Evolutionary conservation across 1,140 invertebrate species (phyloP), one percentile per base, ranked within the genome.

Genomic region (Musca vetustissima): DNA sequence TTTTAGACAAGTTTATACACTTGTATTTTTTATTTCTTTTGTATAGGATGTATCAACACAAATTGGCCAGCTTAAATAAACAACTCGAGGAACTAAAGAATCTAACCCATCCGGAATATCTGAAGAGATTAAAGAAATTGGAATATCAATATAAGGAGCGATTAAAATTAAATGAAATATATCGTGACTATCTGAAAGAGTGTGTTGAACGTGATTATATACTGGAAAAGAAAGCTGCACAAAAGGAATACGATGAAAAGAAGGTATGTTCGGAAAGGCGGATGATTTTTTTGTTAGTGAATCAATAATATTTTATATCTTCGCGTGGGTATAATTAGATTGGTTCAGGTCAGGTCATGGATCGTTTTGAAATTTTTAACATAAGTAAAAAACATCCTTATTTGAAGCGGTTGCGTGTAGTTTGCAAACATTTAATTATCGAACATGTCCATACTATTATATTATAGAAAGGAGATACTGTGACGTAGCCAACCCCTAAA

Each of bases 221-320:
- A 70, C 87, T 89, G 36, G 97, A 98, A 79, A 94, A 94, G 80
- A 92, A 92, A 83, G 89, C 91, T 25, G 92, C 95, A 3, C 89
- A 87, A 0, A 92, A 94, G 83, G 96, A 98, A 75, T 96, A 95
- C 87, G 95, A 98, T 82, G 95, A 98, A 74, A 97, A 98, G 79
- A 96, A 96, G 80, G 70, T 73, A 68, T 0, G 32, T 17, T 64
- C 24, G n/a, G 6, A 14, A 57, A 8, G 4, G n/a, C n/a, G n/a
- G n/a, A n/a, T n/a, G n/a, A n/a, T n/a, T n/a, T n/a, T n/a, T n/a
- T n/a, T n/a, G n/a, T n/a, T n/a, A n/a, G n/a, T n/a, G n/a, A n/a
- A n/a, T n/a, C n/a, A n/a, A n/a, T n/a, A n/a, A n/a, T n/a, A n/a
- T n/a, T n/a, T n/a, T n/a, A n/a, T n/a, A n/a, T n/a, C n/a, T n/a